Evolutionary conservation across 2,113 vertebrate genomes (phyloP), one percentile per base, ranked within the genome.

Genomic region (Pipa parva): DNA sequence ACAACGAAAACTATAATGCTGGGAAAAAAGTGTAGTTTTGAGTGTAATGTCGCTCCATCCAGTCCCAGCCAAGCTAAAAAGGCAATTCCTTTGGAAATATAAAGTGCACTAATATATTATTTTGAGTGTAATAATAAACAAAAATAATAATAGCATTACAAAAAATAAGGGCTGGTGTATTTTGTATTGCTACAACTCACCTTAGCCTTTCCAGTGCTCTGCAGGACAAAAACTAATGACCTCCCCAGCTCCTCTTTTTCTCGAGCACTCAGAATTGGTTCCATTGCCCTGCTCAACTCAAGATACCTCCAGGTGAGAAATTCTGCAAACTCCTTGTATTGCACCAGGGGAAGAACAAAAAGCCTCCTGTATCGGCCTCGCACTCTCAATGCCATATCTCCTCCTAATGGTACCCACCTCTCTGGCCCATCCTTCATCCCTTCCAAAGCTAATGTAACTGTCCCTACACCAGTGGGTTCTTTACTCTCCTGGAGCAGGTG

Each of bases 271-370:
- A 97, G 82, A 71, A 82, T 76, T 1, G 92, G 89, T 66, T 98
- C 93, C 73, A 98, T 76, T 11, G 64, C 82, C 51, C 73, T 73
- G 18, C 94, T 97, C 74, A 98, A 86, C 33, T 88, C 84, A 26
- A 85, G 80, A 5, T 97, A 94, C 63, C 92, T 83, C 78, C 93
- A 83, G 1, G 93, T 95, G 71, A 97, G 86, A 61, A 91, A 94
- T 76, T 98, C 95, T 0, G 95, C 95, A 82, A 98, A 88, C 78
- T 95, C 94, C 75, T 98, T 98, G 81, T 97, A 98, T 61, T 87
- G 90, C 61, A 95, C 92, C 1, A 95, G 91, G 1, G 94, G 94
- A 74, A 93, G 76, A 63, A 98, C 93, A 15, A 79, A 80, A 76
- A 95, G 77, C 67, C 90, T 90, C 74, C 92, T 87, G 62, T 91